A percentile compares a stretch with the other conserved stretches of the same genome.
phyloP scores from a whole-genome alignment of 2,797 vertebrate species.

The Apogon talboti region DNA sequence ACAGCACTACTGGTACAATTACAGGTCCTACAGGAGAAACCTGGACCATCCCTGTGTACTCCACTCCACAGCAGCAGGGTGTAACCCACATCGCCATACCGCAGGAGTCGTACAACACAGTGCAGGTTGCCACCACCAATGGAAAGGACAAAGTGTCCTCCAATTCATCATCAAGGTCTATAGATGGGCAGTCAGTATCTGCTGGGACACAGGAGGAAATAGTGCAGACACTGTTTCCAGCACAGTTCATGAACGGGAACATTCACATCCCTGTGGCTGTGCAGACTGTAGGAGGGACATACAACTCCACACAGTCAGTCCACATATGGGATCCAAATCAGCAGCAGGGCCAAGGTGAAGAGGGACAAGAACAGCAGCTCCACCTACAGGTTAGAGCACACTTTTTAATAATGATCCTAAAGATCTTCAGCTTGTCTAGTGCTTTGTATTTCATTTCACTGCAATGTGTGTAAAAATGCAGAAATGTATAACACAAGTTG shows the following conservation, averaged over 20 bases:
- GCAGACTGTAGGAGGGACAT: conserved; percentile 95
- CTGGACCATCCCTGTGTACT: conserved; percentile 99
- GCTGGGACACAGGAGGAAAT: conserved; percentile 92
- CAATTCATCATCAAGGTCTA: conserved; percentile 49
- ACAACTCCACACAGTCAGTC: conserved; percentile 94
- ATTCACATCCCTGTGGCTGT: conserved; percentile 99
- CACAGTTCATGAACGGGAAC: conserved; percentile 99
- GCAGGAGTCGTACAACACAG: conserved; percentile 93
- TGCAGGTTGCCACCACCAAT: conserved; percentile 92
- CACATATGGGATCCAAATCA: conserved; percentile 99
- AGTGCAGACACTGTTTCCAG: conserved; percentile 96
- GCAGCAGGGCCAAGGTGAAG: conserved; percentile 85
- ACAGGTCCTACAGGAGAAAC: conserved; percentile 98
- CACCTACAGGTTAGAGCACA: conserved; percentile 87
- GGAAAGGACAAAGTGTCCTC: conserved; percentile 87
- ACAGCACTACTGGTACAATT: conserved; percentile 97
- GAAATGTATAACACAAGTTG: neutral
- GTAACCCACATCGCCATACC: conserved; percentile 98
- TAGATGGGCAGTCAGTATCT: conserved; percentile 79
- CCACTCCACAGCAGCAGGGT: conserved; percentile 95
- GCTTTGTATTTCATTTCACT: neutral
- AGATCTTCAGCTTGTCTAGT: neutral
- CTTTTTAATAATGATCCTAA: neutral
- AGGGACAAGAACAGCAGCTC: conserved; percentile 85
- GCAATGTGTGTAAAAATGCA: neutral